Percentiles rank a stretch among this genome's conserved stretches.
Evolutionary conservation across 2,888 invertebrate species (phyloP).

Genomic region (Cerastoderma edule): DNA sequence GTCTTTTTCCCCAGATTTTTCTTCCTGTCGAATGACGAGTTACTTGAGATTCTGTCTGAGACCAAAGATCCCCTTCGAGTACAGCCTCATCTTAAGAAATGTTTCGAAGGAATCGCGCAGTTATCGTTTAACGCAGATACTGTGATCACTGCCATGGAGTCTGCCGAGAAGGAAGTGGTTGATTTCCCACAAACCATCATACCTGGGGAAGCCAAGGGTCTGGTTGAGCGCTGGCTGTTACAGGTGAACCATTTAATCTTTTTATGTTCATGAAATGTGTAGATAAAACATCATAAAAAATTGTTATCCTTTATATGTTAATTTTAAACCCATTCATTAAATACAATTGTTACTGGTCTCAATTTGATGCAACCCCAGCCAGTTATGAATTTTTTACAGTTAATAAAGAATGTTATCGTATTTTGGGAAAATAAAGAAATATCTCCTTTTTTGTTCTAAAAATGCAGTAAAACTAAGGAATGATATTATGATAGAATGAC

Average conservation of each 20-base stretch:
- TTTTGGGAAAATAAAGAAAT: too few species aligned
- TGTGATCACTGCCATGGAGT: constrained; percentile 83
- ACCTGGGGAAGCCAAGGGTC: constrained; percentile 81
- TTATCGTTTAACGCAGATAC: constrained; percentile 79
- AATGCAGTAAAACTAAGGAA: too few species aligned
- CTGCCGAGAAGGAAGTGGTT: constrained; percentile 82
- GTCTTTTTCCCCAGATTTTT: constrained; percentile 80
- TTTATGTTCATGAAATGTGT: too few species aligned
- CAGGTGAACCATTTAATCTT: constrained; percentile 74
- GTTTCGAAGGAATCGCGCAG: constrained; percentile 83
- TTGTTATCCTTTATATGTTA: too few species aligned
- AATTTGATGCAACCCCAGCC: too few species aligned
- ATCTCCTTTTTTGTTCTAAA: too few species aligned
- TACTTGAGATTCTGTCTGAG: constrained; percentile 83
- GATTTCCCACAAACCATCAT: constrained; percentile 76
- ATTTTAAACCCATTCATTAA: too few species aligned
- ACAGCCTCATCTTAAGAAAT: constrained; percentile 84
- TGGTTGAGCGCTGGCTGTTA: constrained; percentile 82
- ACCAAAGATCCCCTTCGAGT: constrained; percentile 83
- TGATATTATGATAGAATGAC: too few species aligned
- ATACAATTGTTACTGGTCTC: too few species aligned
- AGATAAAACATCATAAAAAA: too few species aligned
- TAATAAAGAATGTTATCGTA: too few species aligned
- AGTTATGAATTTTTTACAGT: too few species aligned
- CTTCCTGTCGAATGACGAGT: constrained; percentile 83